These are phyloP conservation scores for Lasioglossum zephyrum DNA, from an alignment of 2,888 invertebrate genomes.

Conservation along the genomic window DNA sequence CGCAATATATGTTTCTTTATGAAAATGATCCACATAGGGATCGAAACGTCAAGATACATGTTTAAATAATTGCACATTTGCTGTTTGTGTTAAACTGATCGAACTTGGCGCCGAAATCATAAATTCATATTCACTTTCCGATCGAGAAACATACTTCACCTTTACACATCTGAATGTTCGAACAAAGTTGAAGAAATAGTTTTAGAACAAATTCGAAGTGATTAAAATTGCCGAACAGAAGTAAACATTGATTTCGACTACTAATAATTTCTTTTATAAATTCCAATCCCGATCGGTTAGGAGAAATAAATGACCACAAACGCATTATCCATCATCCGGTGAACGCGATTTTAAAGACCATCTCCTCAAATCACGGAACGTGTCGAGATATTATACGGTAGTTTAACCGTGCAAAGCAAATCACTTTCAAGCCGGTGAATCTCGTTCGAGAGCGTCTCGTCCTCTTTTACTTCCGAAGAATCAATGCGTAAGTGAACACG, in stretches of 20 bases:
- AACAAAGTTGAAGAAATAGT: too few relatives aligned
- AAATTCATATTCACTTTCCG: too few relatives aligned
- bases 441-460: constrained; percentile 8
- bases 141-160: too few relatives aligned
- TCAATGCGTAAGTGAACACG: constrained; percentile 9
- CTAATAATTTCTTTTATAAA: neutral
- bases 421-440: neutral
- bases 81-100: too few relatives aligned
- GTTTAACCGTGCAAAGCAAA: neutral
- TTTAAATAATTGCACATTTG: too few relatives aligned
- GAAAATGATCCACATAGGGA: too few relatives aligned
- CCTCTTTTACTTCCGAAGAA: neutral
- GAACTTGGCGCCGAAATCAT: too few relatives aligned
- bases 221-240: too few relatives aligned
- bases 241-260: neutral
- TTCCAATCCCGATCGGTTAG: neutral
- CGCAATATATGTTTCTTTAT: too few relatives aligned
- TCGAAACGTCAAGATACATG: too few relatives aligned
- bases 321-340: neutral
- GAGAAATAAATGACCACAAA: neutral
- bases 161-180: too few relatives aligned
- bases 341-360: neutral
- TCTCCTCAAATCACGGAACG: neutral
- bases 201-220: too few relatives aligned
- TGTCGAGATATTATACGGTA: neutral